Evolutionary conservation across 2,113 vertebrate genomes (phyloP).

Genomic region (Acinonyx jubatus): DNA sequence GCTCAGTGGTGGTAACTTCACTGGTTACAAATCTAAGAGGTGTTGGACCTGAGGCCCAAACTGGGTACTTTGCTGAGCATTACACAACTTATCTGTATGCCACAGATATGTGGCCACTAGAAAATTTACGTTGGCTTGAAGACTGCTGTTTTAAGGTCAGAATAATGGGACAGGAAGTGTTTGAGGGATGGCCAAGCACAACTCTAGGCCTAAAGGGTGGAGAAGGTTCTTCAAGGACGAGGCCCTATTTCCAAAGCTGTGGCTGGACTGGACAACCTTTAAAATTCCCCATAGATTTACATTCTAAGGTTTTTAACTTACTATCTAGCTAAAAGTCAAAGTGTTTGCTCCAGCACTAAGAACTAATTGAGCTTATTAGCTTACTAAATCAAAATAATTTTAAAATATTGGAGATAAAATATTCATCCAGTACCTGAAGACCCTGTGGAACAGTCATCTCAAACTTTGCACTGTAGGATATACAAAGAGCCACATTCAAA

Average conservation of each 20-base stretch:
- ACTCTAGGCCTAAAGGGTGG: neutral
- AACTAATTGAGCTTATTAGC: neutral
- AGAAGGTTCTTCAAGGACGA: neutral
- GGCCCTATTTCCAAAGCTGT: neutral
- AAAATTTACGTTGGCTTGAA: neutral
- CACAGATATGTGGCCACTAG: neutral
- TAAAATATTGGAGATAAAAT: neutral
- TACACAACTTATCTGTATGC: neutral
- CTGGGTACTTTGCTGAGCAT: neutral
- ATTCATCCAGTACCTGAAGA: neutral
- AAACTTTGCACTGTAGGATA: neutral
- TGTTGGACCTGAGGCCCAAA: neutral
- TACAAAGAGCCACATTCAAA: neutral
- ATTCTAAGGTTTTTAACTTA: neutral
- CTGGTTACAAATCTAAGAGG: neutral
- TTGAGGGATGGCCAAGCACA: neutral
- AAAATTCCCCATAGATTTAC: neutral
- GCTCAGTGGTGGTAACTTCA: neutral
- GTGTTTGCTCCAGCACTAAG: neutral
- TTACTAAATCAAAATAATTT: neutral
- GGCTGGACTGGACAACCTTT: neutral
- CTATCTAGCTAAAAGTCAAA: slow-evolving; percentile 10
- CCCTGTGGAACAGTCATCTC: neutral
- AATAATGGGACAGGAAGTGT: neutral
- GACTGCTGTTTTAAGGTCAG: neutral